Percentiles rank a stretch among this genome's conserved stretches.
These are phyloP conservation scores for Eutolmus rufibarbis DNA, from an alignment of 2,888 invertebrate species.

Conservation along the genomic window DNA sequence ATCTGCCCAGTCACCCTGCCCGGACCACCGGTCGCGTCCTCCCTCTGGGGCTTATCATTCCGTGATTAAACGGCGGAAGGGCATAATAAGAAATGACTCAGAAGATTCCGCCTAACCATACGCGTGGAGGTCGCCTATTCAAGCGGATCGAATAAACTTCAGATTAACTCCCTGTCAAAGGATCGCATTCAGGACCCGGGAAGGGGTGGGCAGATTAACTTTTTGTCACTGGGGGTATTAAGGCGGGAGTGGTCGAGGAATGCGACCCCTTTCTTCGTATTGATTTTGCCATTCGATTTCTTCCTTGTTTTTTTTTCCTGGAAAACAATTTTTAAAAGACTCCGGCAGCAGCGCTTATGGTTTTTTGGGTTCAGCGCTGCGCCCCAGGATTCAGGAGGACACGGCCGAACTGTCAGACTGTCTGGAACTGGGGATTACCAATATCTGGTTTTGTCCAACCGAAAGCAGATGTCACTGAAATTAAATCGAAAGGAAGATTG, in stretches of 20 bases:
- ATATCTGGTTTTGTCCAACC: conserved; percentile 46
- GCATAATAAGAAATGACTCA: conserved; percentile 45
- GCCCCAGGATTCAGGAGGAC: conserved; percentile 25
- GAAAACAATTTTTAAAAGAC: background rate
- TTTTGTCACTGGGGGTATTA: conserved; percentile 37
- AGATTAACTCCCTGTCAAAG: conserved; percentile 46
- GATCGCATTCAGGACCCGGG: conserved; percentile 25
- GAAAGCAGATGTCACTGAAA: conserved; percentile 63
- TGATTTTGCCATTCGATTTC: conserved; percentile 30
- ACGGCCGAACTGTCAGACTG: conserved; percentile 11
- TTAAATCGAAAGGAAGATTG: conserved; percentile 62
- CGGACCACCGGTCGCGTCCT: background rate
- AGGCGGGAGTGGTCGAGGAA: conserved; percentile 16
- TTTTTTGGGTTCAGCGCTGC: background rate
- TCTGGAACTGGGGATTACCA: conserved; percentile 34
- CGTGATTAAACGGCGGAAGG: conserved; percentile 39
- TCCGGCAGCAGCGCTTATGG: background rate
- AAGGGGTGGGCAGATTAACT: conserved; percentile 41
- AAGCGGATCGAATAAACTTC: conserved; percentile 48
- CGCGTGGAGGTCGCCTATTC: conserved; percentile 41
- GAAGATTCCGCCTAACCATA: conserved; percentile 29
- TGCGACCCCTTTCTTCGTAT: conserved; percentile 31
- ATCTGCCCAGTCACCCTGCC: background rate
- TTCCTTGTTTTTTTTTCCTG: conserved; percentile 2
- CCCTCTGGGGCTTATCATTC: conserved; percentile 38